Evolutionary conservation across 2,888 invertebrate genomes (phyloP).

Genomic region (Chloroclystis v-ata): DNA sequence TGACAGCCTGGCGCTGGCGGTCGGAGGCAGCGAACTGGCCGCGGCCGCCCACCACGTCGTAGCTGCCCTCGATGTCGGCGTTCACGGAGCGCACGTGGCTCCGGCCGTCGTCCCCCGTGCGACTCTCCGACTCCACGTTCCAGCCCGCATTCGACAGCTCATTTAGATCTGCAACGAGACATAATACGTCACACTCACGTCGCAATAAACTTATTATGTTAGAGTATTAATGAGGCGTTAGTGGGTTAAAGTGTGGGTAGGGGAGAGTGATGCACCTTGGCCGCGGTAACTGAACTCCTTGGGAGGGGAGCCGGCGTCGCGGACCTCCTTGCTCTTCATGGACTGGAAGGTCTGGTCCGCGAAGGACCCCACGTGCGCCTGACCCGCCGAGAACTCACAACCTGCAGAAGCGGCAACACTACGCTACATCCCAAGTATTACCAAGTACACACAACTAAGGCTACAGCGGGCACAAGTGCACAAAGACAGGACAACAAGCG

Average conservation of each 20-base stretch:
- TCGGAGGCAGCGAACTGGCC: slow-evolving; percentile 81
- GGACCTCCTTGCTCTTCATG: slow-evolving; percentile 87
- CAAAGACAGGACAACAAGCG: not conserved
- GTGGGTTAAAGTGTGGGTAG: slow-evolving; percentile 46
- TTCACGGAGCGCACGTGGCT: slow-evolving; percentile 78
- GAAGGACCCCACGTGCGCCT: slow-evolving; percentile 83
- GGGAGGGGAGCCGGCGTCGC: slow-evolving; percentile 87
- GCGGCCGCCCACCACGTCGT: slow-evolving; percentile 81
- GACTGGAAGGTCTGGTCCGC: slow-evolving; percentile 87
- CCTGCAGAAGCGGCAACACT: slow-evolving; percentile 59
- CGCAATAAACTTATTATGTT: slow-evolving; percentile 21
- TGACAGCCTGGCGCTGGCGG: slow-evolving; percentile 76
- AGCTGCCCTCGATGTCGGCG: slow-evolving; percentile 81
- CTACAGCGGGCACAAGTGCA: not conserved
- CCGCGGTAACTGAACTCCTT: slow-evolving; percentile 76
- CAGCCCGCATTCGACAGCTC: slow-evolving; percentile 79
- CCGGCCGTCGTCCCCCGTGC: slow-evolving; percentile 81
- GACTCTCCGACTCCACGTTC: slow-evolving; percentile 81
- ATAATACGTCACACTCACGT: not conserved
- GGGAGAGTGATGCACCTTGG: slow-evolving; percentile 59
- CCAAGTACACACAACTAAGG: slow-evolving; percentile 8
- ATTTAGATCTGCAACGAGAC: slow-evolving; percentile 61
- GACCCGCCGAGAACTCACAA: slow-evolving; percentile 66
- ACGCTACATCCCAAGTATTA: slow-evolving; percentile 32
- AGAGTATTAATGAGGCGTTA: slow-evolving; percentile 62